Percentiles rank a stretch among this genome's conserved stretches.
Conservation (phyloP, 2,888 invertebrate species). For the Diploptera punctata region DNA sequence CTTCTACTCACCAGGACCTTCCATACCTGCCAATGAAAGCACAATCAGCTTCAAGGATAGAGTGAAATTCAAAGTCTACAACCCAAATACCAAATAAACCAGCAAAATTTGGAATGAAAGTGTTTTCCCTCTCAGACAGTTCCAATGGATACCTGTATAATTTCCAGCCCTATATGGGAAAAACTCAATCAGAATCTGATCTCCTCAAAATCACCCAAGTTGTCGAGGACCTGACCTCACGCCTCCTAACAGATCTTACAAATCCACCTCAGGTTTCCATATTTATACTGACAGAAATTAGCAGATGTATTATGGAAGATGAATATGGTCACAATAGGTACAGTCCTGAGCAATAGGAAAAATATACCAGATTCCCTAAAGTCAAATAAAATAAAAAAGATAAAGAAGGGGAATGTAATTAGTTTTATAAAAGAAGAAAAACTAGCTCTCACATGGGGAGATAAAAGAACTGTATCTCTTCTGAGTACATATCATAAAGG, state of each 20-base stretch:
- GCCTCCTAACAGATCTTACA: background rate
- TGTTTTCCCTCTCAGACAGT: background rate
- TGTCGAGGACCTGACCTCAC: background rate
- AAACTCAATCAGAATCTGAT: background rate
- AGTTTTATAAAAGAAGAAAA: background rate
- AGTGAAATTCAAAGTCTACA: background rate
- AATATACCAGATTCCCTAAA: background rate
- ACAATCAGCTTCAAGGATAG: background rate
- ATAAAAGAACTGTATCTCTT: background rate
- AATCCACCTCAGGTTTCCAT: background rate
- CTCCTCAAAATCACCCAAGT: background rate
- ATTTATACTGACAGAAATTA: background rate
- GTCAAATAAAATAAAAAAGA: background rate
- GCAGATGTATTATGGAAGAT: background rate
- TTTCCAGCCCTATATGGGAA: background rate
- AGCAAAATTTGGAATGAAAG: background rate
- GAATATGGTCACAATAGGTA: background rate
- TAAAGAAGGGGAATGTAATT: background rate
- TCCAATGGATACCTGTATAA: background rate
- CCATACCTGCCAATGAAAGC: background rate
- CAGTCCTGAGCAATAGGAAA: background rate
- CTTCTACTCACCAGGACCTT: background rate
- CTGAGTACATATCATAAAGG: background rate
- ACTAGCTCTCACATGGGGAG: background rate
- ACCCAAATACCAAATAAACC: background rate